Base-by-base conservation (phyloP, 2,113 vertebrate genomes). In the Phyllostomus hastatus region DNA sequence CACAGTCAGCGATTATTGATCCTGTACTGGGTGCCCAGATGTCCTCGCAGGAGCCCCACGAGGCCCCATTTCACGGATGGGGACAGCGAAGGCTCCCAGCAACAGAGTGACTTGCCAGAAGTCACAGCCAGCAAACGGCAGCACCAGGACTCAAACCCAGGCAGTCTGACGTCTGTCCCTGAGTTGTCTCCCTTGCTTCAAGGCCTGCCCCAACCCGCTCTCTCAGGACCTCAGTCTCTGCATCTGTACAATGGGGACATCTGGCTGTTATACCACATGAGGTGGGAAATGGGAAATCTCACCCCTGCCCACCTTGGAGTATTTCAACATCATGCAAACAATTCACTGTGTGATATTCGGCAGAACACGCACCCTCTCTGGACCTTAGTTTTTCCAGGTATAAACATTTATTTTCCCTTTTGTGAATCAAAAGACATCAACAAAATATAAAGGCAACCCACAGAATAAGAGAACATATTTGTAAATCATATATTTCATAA, bases 21-120 rank as follows among this genome's bases (percentile, higher is more conserved):
- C 50, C 12, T 1, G 0, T 35, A 4, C 41, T 6, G 31, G 52
- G 31, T 11, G n/a, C n/a, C 78, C 4, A 0, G 54, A 33, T 5
- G 26, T 50, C 20, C 52, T 92, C 52, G 12, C 43, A 8, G 19
- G 22, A 78, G 31, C 35, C 33, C 61, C n/a, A 17, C 2, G 20
- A 31, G 28, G 24, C 35, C 48, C 59, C 54, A 28, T 59, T 69
- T 84, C 72, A 90, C 50, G 66, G 26, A 17, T 19, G 66, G 31
- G 41, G 35, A 94, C 33, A 46, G 8, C 14, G 28, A 73, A 35
- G 59, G 1, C 31, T 46, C 83, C 4, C 17, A 38, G 76, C 48
- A 48, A 92, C 38, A 35, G 46, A 14, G 69, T 26, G 35, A 80
- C 75, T 52, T 48, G n/a, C 66, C 46, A 46, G 48, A 83, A 48